These are phyloP conservation scores for Gryllus bimaculatus DNA, from an alignment of 1,140 invertebrate species.

Conservation along the genomic window DNA sequence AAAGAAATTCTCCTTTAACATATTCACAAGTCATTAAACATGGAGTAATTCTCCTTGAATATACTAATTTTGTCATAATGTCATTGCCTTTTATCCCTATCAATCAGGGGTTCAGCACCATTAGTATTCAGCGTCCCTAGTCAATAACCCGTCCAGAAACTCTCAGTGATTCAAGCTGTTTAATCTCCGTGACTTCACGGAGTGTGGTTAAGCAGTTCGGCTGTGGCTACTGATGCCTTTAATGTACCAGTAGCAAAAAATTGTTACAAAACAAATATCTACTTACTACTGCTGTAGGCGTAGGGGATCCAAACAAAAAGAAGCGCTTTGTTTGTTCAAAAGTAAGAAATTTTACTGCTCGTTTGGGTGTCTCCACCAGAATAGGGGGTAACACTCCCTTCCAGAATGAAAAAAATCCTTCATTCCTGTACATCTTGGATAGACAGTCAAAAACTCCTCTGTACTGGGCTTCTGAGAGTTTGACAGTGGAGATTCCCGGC, in stretches of 20 bases:
- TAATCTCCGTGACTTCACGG: too few relatives aligned
- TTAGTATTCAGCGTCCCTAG: too few relatives aligned
- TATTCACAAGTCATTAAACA: too few relatives aligned
- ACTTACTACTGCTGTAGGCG: slow-evolving; percentile 59
- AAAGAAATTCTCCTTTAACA: too few relatives aligned
- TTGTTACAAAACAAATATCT: not conserved
- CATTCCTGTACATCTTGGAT: slow-evolving; percentile 73
- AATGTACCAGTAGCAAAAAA: not conserved
- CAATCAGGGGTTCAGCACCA: too few relatives aligned
- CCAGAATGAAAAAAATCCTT: slow-evolving; percentile 75
- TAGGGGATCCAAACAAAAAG: slow-evolving; percentile 63
- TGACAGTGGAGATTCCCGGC: slow-evolving; percentile 33
- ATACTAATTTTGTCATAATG: too few relatives aligned
- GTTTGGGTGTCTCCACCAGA: slow-evolving; percentile 87
- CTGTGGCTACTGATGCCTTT: too few relatives aligned
- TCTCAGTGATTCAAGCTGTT: too few relatives aligned
- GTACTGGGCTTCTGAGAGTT: slow-evolving; percentile 34
- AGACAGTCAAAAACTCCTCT: slow-evolving; percentile 77
- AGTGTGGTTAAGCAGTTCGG: too few relatives aligned
- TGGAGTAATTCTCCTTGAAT: too few relatives aligned
- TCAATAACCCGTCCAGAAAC: too few relatives aligned
- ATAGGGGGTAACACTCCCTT: slow-evolving; percentile 89
- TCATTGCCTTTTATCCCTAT: too few relatives aligned
- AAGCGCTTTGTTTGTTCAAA: slow-evolving; percentile 87
- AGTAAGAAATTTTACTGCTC: slow-evolving; percentile 86